Base-by-base conservation (phyloP, 2,797 vertebrate genomes). In the Lophius americanus region DNA sequence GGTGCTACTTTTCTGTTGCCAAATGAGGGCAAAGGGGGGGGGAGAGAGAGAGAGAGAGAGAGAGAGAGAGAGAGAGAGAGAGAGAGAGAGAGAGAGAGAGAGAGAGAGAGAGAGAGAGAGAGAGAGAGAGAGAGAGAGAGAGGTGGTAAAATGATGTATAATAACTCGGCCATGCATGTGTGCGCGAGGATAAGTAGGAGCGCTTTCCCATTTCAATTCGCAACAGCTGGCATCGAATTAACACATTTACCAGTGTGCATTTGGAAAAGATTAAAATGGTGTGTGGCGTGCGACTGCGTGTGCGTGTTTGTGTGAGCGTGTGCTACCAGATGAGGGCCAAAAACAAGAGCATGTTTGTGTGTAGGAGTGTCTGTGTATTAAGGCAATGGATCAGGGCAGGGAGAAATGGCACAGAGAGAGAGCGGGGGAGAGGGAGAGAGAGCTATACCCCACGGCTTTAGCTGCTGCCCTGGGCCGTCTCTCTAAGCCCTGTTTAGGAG, bases 151-250 rank as follows among this genome's bases (percentile, higher is more conserved):
- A 79, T 64, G 71, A 81, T 79, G 80, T 75, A 84, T 82, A 87
- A 85, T 82, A 73, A 66, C 81, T 82, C 68, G 62, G 68, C 64
- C 65, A 10, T 58, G 77, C 64, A 14, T 76, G 83, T 73, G 70
- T 62, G 78, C 41, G 51, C 59, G 78, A 78, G 80, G 70, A 85
- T 84, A 82, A 88, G 80, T 78, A 81, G 83, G 77, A 88, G 63
- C 79, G 76, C 82, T 85, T 89, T 89, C 87, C 85, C 79, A 82
- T 89, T 91, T 90, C 87, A 87, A 90, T 90, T 91, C 86, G 86
- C 85, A 90, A 91, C 89, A 92, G 90, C 91, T 91, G 91, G 91
- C 90, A 87, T 89, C 87, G 87, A 92, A 92, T 91, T 92, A 92
- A 91, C 89, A 92, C 89, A 90, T 92, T 92, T 91, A 92, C 84